Base-by-base conservation (phyloP, 2,888 invertebrate species). In the Cylloceria caligata region DNA sequence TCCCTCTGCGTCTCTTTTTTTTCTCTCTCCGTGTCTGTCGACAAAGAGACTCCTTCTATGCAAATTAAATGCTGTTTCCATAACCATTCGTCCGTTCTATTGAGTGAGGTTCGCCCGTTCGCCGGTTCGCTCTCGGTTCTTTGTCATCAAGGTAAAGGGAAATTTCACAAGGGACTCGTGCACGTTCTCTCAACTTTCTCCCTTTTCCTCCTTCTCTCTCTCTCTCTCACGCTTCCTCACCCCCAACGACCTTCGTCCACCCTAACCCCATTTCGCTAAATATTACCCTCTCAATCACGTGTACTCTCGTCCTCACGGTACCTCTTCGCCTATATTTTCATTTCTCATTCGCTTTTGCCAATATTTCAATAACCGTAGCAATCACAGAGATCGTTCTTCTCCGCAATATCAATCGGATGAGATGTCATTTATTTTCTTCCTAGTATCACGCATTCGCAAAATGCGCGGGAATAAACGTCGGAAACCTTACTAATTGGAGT, bases 31-130 rank as follows among this genome's bases (percentile, higher is more conserved):
- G 74, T 81, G 80, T 75, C 67, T 75, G 89, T 90, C 90, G 90
- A 91, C 91, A 91, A 91, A 91, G 91, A 90, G 90, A 88, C 91
- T 92, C 92, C 91, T 92, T 92, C 92, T 92, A 92, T 92, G 92
- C 92, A 92, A 92, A 92, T 92, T 92, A 92, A 92, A 92, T 92
- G 92, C 92, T 92, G 92, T 91, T 92, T 92, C 92, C 92, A 92
- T 92, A 92, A 92, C 92, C 92, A 92, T 92, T 92, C 91, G 92
- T 92, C 92, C 92, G 91, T 92, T 91, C 92, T 91, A 91, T 92
- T 92, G 92, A 92, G 91, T 90, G 91, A 91, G 90, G 89, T 88
- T 90, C 89, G 90, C 76, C 82, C 81, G 89, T 88, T 90, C 89
- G 88, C 86, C 84, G 83, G 80, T 83, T 87, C 87, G 87, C 87